phyloP scores from a whole-genome alignment of 2,113 vertebrate genomes.

The Tapirus terrestris region DNA sequence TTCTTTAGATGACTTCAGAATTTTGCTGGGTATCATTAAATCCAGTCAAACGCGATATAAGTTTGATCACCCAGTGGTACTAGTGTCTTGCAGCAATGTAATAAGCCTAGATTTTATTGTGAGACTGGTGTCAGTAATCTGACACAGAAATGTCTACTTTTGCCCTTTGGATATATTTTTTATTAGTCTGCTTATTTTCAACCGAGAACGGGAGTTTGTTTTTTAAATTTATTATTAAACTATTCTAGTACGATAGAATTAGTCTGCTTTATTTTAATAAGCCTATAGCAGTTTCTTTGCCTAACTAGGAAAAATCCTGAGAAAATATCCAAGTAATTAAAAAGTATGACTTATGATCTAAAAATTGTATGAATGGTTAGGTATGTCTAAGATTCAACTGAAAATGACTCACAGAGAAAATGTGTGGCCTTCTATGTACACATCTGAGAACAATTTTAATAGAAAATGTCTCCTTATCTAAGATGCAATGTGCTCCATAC shows the following conservation, averaged over 20 bases:
- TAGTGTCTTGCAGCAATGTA: not conserved
- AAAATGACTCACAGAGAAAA: conserved; percentile 36
- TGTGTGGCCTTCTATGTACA: not conserved
- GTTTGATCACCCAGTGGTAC: not conserved
- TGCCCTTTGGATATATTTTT: not conserved
- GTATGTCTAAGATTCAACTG: not conserved
- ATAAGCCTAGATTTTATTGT: not conserved
- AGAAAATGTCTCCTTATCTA: not conserved
- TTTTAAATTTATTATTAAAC: conserved; percentile 21
- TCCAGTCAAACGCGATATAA: not conserved
- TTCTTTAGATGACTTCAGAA: conserved; percentile 16
- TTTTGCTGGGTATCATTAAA: not conserved
- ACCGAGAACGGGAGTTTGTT: not conserved
- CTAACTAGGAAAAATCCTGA: not conserved
- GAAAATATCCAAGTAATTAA: conserved; percentile 35
- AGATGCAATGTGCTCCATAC: not conserved
- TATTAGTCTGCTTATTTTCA: conserved; percentile 42
- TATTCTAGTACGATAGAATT: not conserved
- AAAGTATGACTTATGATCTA: not conserved
- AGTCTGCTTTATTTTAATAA: conserved; percentile 43
- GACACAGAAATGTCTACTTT: conserved; percentile 8
- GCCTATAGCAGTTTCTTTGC: not conserved
- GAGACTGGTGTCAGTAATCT: not conserved
- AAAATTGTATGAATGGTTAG: not conserved
- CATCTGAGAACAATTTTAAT: not conserved